Evolutionary conservation across 2,797 vertebrate species (phyloP).

Genomic region (Lagocephalus sceleratus): DNA sequence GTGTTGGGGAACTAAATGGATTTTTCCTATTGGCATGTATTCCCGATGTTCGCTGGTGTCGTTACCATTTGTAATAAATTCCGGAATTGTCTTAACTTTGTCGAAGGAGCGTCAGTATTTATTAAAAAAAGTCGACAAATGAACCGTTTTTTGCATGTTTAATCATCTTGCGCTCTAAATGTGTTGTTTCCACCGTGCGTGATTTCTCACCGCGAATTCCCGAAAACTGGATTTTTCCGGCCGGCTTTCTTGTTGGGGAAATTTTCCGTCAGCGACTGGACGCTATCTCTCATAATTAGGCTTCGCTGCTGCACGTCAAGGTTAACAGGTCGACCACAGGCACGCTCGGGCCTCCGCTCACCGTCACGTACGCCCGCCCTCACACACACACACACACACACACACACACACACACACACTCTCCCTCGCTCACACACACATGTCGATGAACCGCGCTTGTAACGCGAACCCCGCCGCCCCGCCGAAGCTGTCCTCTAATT

Average conservation of each 20-base stretch:
- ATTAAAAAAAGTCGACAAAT: too few relatives aligned
- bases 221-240: neutral
- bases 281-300: slow-evolving; percentile 42
- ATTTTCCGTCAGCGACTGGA: slow-evolving; percentile 12
- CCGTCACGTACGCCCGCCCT: slow-evolving; percentile 57
- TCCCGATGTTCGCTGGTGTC: too few relatives aligned
- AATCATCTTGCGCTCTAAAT: too few relatives aligned
- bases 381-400: slow-evolving; percentile 62
- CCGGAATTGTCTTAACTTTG: too few relatives aligned
- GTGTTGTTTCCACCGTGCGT: too few relatives aligned
- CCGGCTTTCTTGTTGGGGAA: slow-evolving; percentile 4
- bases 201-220: neutral
- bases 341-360: slow-evolving; percentile 33
- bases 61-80: too few relatives aligned
- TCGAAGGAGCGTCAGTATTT: too few relatives aligned
- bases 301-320: slow-evolving; percentile 36
- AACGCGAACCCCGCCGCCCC: slow-evolving; percentile 66
- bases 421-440: slow-evolving; percentile 64
- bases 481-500: slow-evolving; percentile 63
- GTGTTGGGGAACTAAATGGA: too few relatives aligned
- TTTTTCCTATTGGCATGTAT: too few relatives aligned
- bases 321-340: slow-evolving; percentile 56
- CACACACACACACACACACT: slow-evolving; percentile 68
- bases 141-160: too few relatives aligned
- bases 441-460: slow-evolving; percentile 71